Conservation (phyloP, 2,888 invertebrate genomes). For the Drosophila atroscutellata region DNA sequence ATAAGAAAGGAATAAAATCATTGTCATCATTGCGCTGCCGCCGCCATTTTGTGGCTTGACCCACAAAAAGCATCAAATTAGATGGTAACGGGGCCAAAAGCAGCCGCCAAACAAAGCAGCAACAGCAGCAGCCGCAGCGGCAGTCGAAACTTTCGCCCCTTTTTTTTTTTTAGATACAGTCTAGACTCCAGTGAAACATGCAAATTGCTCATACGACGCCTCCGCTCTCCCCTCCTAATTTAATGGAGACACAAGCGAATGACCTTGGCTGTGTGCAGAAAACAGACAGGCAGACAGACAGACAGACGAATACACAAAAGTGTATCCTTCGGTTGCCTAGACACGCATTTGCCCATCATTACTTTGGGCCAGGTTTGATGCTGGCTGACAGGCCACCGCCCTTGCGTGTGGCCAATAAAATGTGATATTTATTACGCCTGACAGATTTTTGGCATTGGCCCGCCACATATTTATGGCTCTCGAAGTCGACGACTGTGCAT, state of each 20-base stretch:
- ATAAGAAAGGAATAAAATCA: slow-evolving; percentile 47
- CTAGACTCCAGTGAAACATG: slow-evolving; percentile 53
- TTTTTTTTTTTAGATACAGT: slow-evolving; percentile 19
- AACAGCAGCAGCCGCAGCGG: neutral
- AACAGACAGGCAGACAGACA: slow-evolving; percentile 4
- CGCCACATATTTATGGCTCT: slow-evolving; percentile 36
- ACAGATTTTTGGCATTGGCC: slow-evolving; percentile 30
- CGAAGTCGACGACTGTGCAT: slow-evolving; percentile 22
- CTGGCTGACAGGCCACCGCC: neutral
- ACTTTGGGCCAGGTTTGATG: slow-evolving; percentile 17
- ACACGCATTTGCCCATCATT: slow-evolving; percentile 45
- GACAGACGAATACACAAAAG: slow-evolving; percentile 6
- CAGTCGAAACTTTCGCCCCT: neutral
- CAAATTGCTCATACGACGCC: slow-evolving; percentile 66
- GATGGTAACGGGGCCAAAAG: slow-evolving; percentile 24
- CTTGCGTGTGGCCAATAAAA: slow-evolving; percentile 52
- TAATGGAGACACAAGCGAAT: slow-evolving; percentile 7
- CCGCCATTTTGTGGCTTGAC: slow-evolving; percentile 72
- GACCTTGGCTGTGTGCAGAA: slow-evolving; percentile 36
- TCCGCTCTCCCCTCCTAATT: neutral
- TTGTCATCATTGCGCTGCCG: slow-evolving; percentile 35
- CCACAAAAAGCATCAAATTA: slow-evolving; percentile 62
- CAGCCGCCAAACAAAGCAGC: neutral
- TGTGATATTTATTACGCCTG: slow-evolving; percentile 48
- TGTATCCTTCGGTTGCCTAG: slow-evolving; percentile 34